Percentiles rank a stretch among this genome's conserved stretches.
phyloP scores from a whole-genome alignment of 2,888 invertebrate species.

The Pollenia angustigena region DNA sequence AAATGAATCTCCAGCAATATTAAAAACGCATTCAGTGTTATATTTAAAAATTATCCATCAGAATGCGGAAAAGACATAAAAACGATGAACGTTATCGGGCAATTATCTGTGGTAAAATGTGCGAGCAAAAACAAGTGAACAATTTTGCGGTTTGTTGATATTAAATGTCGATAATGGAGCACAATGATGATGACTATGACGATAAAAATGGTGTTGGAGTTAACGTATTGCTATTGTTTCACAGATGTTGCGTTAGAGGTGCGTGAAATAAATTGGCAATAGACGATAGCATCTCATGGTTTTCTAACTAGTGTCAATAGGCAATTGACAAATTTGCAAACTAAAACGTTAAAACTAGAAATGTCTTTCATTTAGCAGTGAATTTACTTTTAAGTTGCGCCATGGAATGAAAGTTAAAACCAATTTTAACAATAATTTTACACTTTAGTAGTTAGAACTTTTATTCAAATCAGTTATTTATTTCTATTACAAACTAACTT shows the following conservation, averaged over 20 bases:
- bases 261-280: slow-evolving; percentile 50
- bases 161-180: slow-evolving; percentile 25
- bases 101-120: slow-evolving; percentile 14
- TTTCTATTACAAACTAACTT: no score
- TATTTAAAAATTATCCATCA: no score
- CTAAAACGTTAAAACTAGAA: slow-evolving; percentile 2
- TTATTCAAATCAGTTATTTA: no score
- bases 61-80: no score
- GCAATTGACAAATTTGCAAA: slow-evolving; percentile 21
- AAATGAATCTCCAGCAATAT: no score
- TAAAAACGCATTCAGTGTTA: no score
- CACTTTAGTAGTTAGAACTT: no score
- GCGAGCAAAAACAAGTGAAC: neutral
- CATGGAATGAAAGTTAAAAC: no score
- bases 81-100: neutral
- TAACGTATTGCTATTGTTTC: neutral
- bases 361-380: neutral
- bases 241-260: neutral
- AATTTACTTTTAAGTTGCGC: no score
- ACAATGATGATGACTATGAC: neutral
- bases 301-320: slow-evolving; percentile 9
- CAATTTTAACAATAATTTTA: no score
- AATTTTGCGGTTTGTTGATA: slow-evolving; percentile 11
- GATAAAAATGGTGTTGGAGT: neutral
- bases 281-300: slow-evolving; percentile 4